phyloP scores from a whole-genome alignment of 2,113 vertebrate genomes.

The Ifrita kowaldi region DNA sequence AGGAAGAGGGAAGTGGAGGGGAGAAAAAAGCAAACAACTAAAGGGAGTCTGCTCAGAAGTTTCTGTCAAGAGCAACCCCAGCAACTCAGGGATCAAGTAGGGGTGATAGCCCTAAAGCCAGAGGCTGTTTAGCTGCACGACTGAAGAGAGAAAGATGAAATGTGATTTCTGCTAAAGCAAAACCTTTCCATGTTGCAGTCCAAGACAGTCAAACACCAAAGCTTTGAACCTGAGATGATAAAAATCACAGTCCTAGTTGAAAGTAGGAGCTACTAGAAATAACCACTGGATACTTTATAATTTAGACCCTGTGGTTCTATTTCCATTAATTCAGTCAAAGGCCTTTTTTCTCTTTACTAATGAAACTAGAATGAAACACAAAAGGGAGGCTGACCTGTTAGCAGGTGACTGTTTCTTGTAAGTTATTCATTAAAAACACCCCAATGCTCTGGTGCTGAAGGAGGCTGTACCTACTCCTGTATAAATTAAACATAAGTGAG shows the following conservation, averaged over 20 bases:
- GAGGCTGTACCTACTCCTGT: not conserved
- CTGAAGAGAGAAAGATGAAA: slow-evolving; percentile 27
- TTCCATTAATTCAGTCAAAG: slow-evolving; percentile 63
- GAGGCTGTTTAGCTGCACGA: not conserved
- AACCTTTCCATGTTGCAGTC: not conserved
- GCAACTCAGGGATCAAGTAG: not conserved
- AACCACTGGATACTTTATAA: slow-evolving; percentile 41
- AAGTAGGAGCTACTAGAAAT: slow-evolving; percentile 9
- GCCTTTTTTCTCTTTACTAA: slow-evolving; percentile 44
- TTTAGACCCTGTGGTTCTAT: slow-evolving; percentile 40
- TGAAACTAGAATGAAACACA: slow-evolving; percentile 58
- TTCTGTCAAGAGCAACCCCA: not conserved
- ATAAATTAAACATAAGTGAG: slow-evolving; percentile 37
- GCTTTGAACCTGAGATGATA: not conserved
- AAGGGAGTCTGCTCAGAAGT: not conserved
- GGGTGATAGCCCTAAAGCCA: slow-evolving; percentile 17
- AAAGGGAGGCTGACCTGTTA: slow-evolving; percentile 61
- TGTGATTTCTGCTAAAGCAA: not conserved
- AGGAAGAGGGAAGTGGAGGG: not conserved
- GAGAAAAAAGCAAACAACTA: not conserved
- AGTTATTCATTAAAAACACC: slow-evolving; percentile 69
- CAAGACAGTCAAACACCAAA: not conserved
- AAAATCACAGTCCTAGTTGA: not conserved
- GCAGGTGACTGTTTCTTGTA: slow-evolving; percentile 54
- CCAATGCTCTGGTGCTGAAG: not conserved